Base-by-base conservation (phyloP, 2,113 vertebrate species). In the Oryzias woworae region DNA sequence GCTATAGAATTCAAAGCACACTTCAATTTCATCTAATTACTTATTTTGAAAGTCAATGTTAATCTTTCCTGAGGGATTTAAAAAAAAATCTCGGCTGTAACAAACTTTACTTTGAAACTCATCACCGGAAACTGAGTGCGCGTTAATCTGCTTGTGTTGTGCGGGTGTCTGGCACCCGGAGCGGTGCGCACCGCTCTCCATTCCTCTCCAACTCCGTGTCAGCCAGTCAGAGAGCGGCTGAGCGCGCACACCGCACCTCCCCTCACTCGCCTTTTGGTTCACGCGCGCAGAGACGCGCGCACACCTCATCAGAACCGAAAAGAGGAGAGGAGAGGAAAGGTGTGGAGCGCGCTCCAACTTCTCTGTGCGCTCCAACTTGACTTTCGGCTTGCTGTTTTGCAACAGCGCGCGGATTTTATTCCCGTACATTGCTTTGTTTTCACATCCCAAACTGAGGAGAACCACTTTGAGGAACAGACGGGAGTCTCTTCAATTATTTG, bases 341-440 rank as follows among this genome's bases (percentile, higher is more conserved):
- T 15, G 22, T 52, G 24, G 20, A 42, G 31, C 55, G 45, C 56
- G 59, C 58, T 63, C 48, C 42, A 75, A 78, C 77, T 80, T 82
- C 14, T 53, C 13, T 20, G 22, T 71, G 14, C 20, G 69, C 70
- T 24, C 52, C 50, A 45, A 26, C 46, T 54, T 57, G 52, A 48
- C 62, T 45, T 65, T 28, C 22, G 64, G 36, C 17, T 71, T 47
- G 53, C 58, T 20, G 67, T 17, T 0, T 12, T 65, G 62, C 75
- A 74, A 79, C 77, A 68, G 85, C 84, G 79, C 61, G 62, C 71
- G 80, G 87, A 80, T 85, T 80, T 26, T 68, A 62, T 36, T 8
- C 1, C 54, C 53, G 17, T 20, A 6, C 7, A 5, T 60, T 0
- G 56, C 3, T 0, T 15, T 20, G 20, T 53, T 7, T 58, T 2